Percentiles rank a stretch among this genome's conserved stretches.
phyloP scores from a whole-genome alignment of 2,797 vertebrate genomes.

The Erithacus rubecula region DNA sequence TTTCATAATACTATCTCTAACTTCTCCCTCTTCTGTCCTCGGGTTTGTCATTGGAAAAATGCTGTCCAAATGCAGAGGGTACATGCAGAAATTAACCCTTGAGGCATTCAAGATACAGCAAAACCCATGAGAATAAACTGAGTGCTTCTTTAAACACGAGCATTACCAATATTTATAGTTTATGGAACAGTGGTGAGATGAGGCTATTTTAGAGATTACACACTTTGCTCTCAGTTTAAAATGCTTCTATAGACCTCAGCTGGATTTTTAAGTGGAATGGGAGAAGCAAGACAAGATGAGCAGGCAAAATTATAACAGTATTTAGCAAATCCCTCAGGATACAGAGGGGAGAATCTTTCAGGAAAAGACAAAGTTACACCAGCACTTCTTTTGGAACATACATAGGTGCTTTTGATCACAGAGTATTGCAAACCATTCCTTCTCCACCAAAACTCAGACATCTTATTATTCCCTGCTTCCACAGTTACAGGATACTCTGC shows the following conservation, averaged over 20 bases:
- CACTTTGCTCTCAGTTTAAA: not conserved
- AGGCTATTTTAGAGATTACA: not conserved
- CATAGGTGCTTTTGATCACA: fast-evolving
- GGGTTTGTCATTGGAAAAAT: not conserved
- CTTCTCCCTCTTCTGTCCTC: not conserved
- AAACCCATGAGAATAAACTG: not conserved
- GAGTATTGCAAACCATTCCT: not conserved
- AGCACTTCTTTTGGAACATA: not conserved
- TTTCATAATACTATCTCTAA: not conserved
- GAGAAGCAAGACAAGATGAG: not conserved
- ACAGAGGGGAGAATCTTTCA: not conserved
- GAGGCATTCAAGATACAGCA: not conserved
- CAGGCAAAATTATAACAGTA: not conserved
- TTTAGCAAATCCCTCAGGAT: not conserved
- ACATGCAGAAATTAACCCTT: not conserved
- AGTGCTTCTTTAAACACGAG: not conserved
- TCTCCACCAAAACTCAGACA: not conserved
- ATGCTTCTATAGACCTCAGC: not conserved
- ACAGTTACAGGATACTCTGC: not conserved
- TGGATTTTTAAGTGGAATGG: not conserved
- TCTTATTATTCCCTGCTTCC: not conserved
- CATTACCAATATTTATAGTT: not conserved
- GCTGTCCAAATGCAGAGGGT: not conserved
- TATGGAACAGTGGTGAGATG: not conserved
- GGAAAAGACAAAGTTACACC: not conserved